Evolutionary conservation across 2,797 vertebrate species (phyloP).

Genomic region (Oreortyx pictus): DNA sequence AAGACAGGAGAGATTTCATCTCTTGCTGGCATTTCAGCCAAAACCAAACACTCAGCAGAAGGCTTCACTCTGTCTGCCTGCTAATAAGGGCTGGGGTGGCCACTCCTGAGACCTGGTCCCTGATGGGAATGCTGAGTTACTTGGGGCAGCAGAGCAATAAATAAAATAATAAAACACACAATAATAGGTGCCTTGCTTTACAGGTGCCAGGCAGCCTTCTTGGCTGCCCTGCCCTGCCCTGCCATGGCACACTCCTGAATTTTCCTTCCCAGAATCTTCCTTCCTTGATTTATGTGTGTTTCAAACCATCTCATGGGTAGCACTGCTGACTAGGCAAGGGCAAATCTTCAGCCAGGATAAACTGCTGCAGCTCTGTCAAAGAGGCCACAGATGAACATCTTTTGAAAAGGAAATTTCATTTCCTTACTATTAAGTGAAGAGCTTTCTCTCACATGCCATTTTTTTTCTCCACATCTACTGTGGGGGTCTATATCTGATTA

Average conservation of each 20-base stretch:
- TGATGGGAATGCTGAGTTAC: background rate
- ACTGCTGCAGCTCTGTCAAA: background rate
- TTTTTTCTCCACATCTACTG: background rate
- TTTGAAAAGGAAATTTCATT: background rate
- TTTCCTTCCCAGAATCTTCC: background rate
- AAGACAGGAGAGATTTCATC: conserved; percentile 14
- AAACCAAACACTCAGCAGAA: background rate
- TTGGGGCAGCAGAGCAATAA: background rate
- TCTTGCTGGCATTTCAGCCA: background rate
- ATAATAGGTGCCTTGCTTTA: background rate
- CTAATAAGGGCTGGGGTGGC: background rate
- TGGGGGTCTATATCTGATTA: background rate
- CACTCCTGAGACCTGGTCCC: background rate
- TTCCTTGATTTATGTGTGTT: background rate
- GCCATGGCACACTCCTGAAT: background rate
- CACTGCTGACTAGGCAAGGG: background rate
- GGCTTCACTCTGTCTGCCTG: background rate
- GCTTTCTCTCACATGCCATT: background rate
- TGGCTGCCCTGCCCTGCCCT: background rate
- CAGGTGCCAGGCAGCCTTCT: background rate
- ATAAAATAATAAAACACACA: background rate
- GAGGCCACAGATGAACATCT: background rate
- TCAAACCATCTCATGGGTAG: background rate
- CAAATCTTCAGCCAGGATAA: background rate
- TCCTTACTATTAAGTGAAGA: background rate